Evolutionary conservation across 2,113 vertebrate genomes (phyloP).

Genomic region (Morone chrysops): DNA sequence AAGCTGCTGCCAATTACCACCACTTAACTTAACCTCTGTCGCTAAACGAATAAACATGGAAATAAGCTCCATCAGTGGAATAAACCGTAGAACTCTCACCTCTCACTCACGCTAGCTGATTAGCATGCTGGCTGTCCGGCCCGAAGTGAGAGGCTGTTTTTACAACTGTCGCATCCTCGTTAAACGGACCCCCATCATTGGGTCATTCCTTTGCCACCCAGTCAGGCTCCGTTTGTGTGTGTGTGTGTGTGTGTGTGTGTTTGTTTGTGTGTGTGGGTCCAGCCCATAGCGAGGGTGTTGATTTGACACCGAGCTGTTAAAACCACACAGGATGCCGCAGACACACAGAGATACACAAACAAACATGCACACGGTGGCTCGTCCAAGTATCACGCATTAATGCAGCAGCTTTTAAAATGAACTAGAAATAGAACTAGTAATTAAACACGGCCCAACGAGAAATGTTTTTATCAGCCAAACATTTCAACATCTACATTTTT

Average conservation of each 20-base stretch:
- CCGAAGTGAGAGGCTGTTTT: conserved; percentile 47
- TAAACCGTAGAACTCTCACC: conserved; percentile 23
- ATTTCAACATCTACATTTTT: not conserved
- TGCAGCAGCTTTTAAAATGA: not conserved
- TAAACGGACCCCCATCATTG: conserved; percentile 48
- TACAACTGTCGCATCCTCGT: conserved; percentile 64
- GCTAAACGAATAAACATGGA: conserved; percentile 47
- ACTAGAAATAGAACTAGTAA: not conserved
- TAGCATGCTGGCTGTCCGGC: conserved; percentile 8
- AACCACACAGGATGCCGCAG: conserved; percentile 62
- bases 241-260: conserved; percentile 27
- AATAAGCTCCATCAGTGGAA: conserved; percentile 35
- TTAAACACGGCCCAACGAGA: not conserved
- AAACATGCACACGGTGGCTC: not conserved
- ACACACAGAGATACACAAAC: conserved; percentile 20
- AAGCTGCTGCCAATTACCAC: conserved; percentile 61
- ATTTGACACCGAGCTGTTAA: conserved; percentile 66
- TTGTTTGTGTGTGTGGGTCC: conserved; percentile 2
- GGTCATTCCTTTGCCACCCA: conserved; percentile 40
- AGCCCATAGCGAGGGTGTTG: conserved; percentile 24
- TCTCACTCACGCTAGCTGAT: conserved; percentile 8
- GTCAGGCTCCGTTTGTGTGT: not conserved
- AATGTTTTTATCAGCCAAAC: not conserved
- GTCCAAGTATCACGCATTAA: not conserved
- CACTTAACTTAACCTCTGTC: conserved; percentile 30